Base-by-base conservation (phyloP, 2,888 invertebrate genomes). In the Mesochorus sp. region DNA sequence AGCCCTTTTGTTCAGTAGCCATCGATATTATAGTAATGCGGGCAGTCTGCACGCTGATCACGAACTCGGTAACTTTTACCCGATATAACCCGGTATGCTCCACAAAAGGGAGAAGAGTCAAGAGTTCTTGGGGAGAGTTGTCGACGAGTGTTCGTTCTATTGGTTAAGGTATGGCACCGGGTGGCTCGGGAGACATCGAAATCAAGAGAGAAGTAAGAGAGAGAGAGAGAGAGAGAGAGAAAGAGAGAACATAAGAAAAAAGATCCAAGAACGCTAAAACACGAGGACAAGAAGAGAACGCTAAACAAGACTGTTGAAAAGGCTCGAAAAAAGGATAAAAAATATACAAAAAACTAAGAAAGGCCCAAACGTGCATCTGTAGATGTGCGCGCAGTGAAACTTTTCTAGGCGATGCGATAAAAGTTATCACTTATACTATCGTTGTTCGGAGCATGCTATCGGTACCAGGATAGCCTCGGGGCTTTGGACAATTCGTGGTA, bases 1-100 rank as follows among this genome's bases (percentile, higher is more conserved):
- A 49, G 66, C 21, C 67, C 53, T 67, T 55, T 55, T 12, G 34
- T 37, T 37, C 8, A 26, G 10, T 12, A 10, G 14, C 8, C 17
- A 19, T 28, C 67, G 34, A 66, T 55, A 67, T 67, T 31, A 47
- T 14, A 24, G 57, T 78, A 78, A 81, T 62, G 72, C 61, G 34
- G 70, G 42, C 68, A 44, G 72, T 80, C 61, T 66, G 80, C 59
- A 80, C 66, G 75, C 80, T 47, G 57, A 72, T 71, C 81, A 76
- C 78, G 81, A 75, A 75, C 71, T 62, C 55, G 59, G 68, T 76
- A 73, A 78, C 72, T 81, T 80, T 76, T 49, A 70, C 67, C 34
- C 49, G 76, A 67, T 74, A 74, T 75, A 59, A 61, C 51, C 55
- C 24, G 42, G 53, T 53, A 39, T 66, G 59, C 55, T 47, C 59